Base-by-base conservation (phyloP, 2,888 invertebrate species). In the Pinctada fucata region DNA sequence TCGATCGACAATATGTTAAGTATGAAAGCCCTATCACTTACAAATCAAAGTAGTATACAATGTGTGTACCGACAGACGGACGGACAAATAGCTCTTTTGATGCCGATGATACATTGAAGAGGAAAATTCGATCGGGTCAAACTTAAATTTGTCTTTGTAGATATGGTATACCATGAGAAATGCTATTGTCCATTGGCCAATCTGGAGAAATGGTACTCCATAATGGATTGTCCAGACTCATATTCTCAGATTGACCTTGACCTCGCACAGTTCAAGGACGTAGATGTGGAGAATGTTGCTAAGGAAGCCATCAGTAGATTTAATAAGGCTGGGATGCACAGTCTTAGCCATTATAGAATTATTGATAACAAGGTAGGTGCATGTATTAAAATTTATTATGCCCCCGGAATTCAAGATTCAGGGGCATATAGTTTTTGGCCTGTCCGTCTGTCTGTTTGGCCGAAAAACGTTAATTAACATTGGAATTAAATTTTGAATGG, bases 291-390 rank as follows among this genome's bases (percentile, higher is more conserved):
- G 82, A 89, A 93, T 69, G 94, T 95, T 84, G 94, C 96, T 63
- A 91, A 94, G 51, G 94, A 94, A 91, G 94, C 96, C 31, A 92
- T 96, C 72, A 92, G 95, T 84, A 94, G 94, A 83, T 97, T 96
- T 91, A 94, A 97, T 91, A 95, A 95, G 83, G 96, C 96, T 0
- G 95, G 95, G 80, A 95, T 96, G 81, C 90, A 96, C 83, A 97
- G 97, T 88, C 94, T 98, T 88, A 98, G 98, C 90, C 97, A 98
- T 92, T 99, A 98, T 93, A 94, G 96, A 6, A 93, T 98, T 6
- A 96, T 96, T 92, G 93, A 95, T 84, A 98, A 98, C 92, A 93
- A 95, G 91, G 94, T 94, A 68, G 10, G 76, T 45, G 63, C 31
- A 31, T 31, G 31, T 31, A 31, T 31, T 31, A 31, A 31, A 31